Conservation (phyloP, 1,140 invertebrate genomes). For the Pinna nobilis region DNA sequence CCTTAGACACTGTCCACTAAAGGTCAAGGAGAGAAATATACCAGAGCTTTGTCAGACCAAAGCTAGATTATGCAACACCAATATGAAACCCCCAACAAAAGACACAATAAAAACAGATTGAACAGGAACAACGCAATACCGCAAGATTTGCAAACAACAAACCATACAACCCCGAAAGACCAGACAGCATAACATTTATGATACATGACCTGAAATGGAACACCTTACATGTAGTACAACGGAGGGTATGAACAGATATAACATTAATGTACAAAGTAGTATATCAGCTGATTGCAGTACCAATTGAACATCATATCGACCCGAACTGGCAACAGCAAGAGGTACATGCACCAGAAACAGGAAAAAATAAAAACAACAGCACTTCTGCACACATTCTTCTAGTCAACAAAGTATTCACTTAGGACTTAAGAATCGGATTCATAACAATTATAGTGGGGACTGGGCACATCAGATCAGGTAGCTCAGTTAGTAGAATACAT, state of each 20-base stretch:
- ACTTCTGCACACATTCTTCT: too few relatives aligned
- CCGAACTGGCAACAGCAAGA: too few relatives aligned
- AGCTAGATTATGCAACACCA: slow-evolving; percentile 24
- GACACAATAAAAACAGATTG: slow-evolving; percentile 14
- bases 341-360: not conserved
- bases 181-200: slow-evolving; percentile 6
- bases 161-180: slow-evolving; percentile 8
- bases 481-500: too few relatives aligned
- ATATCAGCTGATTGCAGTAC: not conserved
- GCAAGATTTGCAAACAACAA: slow-evolving; percentile 24
- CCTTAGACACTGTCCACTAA: slow-evolving; percentile 8
- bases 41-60: slow-evolving; percentile 17
- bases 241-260: not conserved
- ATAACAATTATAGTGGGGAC: too few relatives aligned
- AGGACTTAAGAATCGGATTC: too few relatives aligned
- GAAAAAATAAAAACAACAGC: too few relatives aligned
- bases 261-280: slow-evolving; percentile 5
- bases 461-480: too few relatives aligned
- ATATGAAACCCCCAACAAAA: slow-evolving; percentile 6
- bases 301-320: not conserved
- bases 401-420: too few relatives aligned
- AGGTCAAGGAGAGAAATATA: slow-evolving; percentile 25
- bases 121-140: slow-evolving; percentile 7
- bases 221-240: not conserved
- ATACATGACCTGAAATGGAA: not conserved